A percentile compares a stretch with the other conserved stretches of the same genome.
phyloP scores from a whole-genome alignment of 2,888 invertebrate species.

The Pediacus dermestoides region DNA sequence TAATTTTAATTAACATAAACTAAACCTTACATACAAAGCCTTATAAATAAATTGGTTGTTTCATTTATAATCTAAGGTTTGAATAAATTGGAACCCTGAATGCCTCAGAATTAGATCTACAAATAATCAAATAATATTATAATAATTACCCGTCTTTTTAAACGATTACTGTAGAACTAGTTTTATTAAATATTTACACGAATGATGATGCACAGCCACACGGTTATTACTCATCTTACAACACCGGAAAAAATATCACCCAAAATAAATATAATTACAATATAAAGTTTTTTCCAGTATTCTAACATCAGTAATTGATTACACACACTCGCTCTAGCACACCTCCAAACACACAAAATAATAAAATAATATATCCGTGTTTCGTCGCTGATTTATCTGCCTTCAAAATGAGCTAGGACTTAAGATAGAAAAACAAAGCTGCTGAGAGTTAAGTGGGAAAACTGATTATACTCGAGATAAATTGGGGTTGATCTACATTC shows the following conservation, averaged over 20 bases:
- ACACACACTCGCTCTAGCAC: no score
- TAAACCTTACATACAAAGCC: conserved; percentile 30
- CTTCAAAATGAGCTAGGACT: no score
- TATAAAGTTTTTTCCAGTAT: conserved; percentile 23
- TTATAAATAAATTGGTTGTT: conserved; percentile 20
- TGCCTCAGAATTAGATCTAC: conserved; percentile 33
- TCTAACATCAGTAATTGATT: conserved; percentile 11
- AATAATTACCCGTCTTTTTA: conserved; percentile 27
- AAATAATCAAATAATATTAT: conserved; percentile 15
- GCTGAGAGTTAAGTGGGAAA: no score
- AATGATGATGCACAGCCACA: conserved; percentile 15
- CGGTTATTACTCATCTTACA: conserved; percentile 21
- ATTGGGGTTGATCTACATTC: no score
- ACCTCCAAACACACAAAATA: conserved; percentile 1
- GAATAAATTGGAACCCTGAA: conserved; percentile 38
- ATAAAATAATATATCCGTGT: no score
- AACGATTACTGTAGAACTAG: conserved; percentile 1
- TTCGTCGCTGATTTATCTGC: no score
- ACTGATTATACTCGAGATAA: no score
- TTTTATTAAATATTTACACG: conserved; percentile 14
- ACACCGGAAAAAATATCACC: conserved; percentile 29
- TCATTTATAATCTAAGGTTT: conserved; percentile 24
- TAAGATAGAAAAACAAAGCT: no score
- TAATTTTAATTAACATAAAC: conserved; percentile 23
- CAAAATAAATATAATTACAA: conserved; percentile 32